Percentiles rank a stretch among this genome's conserved stretches.
Conservation (phyloP, 1,140 invertebrate genomes). For the Scaptodrosophila lebanonensis region DNA sequence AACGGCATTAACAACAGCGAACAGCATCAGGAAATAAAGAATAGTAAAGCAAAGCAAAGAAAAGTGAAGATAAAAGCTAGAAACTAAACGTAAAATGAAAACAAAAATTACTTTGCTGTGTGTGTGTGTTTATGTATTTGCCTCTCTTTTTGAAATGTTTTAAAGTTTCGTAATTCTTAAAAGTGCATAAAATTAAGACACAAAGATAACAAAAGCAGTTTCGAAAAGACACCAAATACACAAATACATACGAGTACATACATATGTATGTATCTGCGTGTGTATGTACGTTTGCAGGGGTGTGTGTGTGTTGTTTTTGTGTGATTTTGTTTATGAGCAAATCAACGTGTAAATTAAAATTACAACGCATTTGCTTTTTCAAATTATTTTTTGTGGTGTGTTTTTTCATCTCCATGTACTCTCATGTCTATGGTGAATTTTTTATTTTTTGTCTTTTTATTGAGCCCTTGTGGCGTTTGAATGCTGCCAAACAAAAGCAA, state of each 20-base stretch:
- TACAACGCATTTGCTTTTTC: too few relatives aligned
- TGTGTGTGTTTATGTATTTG: constrained; percentile 5
- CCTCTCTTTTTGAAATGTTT: constrained; percentile 32
- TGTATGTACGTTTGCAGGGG: background rate
- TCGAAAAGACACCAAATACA: background rate
- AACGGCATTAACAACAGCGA: constrained; percentile 4
- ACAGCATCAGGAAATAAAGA: constrained; percentile 26
- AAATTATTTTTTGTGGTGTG: too few relatives aligned
- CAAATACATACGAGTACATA: background rate
- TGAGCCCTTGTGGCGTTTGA: too few relatives aligned
- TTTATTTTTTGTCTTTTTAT: too few relatives aligned
- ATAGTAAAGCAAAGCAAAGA: constrained; percentile 3
- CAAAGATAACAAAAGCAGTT: constrained; percentile 29
- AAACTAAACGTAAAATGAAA: constrained; percentile 16
- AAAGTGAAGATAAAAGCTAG: constrained; percentile 10
- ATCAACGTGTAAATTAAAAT: too few relatives aligned
- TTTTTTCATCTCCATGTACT: too few relatives aligned
- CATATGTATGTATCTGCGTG: constrained; percentile 7
- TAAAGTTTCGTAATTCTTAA: constrained; percentile 43
- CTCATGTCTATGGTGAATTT: too few relatives aligned
- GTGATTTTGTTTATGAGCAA: too few relatives aligned
- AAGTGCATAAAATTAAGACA: constrained; percentile 30
- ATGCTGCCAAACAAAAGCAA: too few relatives aligned
- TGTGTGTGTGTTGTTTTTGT: too few relatives aligned
- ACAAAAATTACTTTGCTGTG: constrained; percentile 14